A percentile compares a stretch with the other conserved stretches of the same genome.
Conservation (phyloP, 1,140 invertebrate species). For the Brachionus asplanchnoidis region DNA sequence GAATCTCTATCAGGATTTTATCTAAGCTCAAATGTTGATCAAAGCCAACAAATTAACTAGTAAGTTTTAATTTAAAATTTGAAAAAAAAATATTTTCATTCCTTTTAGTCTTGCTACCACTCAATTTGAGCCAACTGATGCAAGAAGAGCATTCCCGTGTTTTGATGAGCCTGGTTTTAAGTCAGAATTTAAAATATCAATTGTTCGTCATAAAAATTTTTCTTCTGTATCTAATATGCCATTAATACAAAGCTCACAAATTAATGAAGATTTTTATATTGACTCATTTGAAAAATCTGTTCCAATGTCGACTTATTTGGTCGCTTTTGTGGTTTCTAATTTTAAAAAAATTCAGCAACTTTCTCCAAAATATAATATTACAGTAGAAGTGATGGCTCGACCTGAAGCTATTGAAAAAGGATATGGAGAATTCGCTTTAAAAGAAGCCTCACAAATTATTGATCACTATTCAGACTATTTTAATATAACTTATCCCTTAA, state of each 20-base stretch:
- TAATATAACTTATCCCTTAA: not conserved
- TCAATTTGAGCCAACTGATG: constrained; percentile 88
- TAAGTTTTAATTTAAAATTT: not conserved
- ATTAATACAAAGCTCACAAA: not conserved
- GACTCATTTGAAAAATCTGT: constrained; percentile 58
- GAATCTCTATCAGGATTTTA: constrained; percentile 20
- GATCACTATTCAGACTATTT: constrained; percentile 8
- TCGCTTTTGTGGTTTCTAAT: constrained; percentile 58
- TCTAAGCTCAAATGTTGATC: not conserved
- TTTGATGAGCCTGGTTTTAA: constrained; percentile 90
- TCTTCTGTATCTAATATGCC: constrained; percentile 10
- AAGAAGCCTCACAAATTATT: not conserved
- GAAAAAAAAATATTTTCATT: not conserved
- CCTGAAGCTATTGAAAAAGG: constrained; percentile 11
- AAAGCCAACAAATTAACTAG: not conserved
- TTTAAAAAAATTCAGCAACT: constrained; percentile 3
- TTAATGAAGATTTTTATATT: not conserved
- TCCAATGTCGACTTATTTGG: constrained; percentile 77
- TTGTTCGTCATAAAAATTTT: not conserved
- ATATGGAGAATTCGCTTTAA: constrained; percentile 1
- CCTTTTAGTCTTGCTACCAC: constrained; percentile 69
- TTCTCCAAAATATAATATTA: not conserved
- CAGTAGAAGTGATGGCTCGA: not conserved
- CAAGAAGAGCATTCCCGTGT: constrained; percentile 88
- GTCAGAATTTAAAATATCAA: constrained; percentile 69